Evolutionary conservation across 2,113 vertebrate species (phyloP), one percentile per base, ranked within the genome.

Genomic region (Chaetodon auriga): DNA sequence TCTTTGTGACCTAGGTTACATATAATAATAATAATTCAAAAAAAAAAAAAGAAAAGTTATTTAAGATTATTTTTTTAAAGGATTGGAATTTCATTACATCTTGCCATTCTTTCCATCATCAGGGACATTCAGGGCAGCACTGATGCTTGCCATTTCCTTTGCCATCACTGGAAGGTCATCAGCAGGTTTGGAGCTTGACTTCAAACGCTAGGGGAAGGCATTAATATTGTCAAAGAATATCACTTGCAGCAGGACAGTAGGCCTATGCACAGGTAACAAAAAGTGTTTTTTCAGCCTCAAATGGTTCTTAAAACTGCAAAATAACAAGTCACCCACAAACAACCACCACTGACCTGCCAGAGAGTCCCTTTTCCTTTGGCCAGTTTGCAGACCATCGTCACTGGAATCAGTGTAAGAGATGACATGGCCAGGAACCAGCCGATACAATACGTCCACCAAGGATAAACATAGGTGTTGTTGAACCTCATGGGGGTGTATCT

Each of bases 391-490:
- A 94, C 61, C 85, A 94, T 93, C n/a, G 72, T 88, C 21, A 91
- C 5, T 25, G 95, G 95, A 58, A 95, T 92, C 80, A 92, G 74
- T 0, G 38, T 38, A 7, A 95, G 63, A 23, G 95, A 95, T 1
- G 94, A 95, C 6, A 72, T 48, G 6, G 95, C 64, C 57, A 95
- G 83, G 73, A 95, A 94, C 94, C 94, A 92, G 61, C 94, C 95
- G 13, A 95, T 65, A 0, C 70, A 79, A 51, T 95, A 93, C 4
- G 93, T 91, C 95, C 94, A 94, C 84, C 86, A 85, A 6, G 95
- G 95, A 83, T 95, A 95, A 69, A 93, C 70, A 3, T 95, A 95
- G 0, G 80, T 81, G 46, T 92, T 91, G 84, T 95, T 95, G 88
- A 94, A 95, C 70, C 15, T 92, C 81, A 95, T 12, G 5, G 94